Evolutionary conservation across 2,888 invertebrate species (phyloP).

Genomic region (Fabriciana adippe): DNA sequence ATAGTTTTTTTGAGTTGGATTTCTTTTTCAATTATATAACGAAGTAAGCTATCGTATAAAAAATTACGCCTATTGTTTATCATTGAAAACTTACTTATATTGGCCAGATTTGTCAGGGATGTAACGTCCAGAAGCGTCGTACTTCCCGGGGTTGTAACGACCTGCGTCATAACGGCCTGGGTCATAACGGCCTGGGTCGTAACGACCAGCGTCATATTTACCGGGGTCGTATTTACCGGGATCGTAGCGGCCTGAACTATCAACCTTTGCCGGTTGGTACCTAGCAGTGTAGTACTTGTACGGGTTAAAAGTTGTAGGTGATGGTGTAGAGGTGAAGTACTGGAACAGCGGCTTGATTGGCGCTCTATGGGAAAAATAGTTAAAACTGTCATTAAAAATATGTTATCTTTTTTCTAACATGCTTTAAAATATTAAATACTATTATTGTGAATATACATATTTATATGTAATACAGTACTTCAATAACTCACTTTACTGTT

Average conservation of each 20-base stretch:
- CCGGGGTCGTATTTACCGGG: slow-evolving; percentile 35
- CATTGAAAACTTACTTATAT: slow-evolving; percentile 43
- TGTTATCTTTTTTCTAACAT: too few relatives aligned
- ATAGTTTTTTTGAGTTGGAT: too few relatives aligned
- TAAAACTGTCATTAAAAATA: neutral
- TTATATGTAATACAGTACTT: too few relatives aligned
- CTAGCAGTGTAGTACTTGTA: slow-evolving; percentile 43
- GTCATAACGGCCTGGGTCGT: slow-evolving; percentile 39
- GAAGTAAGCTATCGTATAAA: too few relatives aligned
- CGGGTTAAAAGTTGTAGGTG: slow-evolving; percentile 40
- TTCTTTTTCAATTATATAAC: too few relatives aligned
- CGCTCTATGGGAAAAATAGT: neutral
- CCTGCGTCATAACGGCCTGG: slow-evolving; percentile 41
- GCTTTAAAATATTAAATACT: too few relatives aligned
- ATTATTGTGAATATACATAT: too few relatives aligned
- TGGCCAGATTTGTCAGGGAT: slow-evolving; percentile 42
- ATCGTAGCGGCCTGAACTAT: slow-evolving; percentile 31
- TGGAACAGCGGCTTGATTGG: slow-evolving; percentile 30
- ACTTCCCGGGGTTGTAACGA: slow-evolving; percentile 38
- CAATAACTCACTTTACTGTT: too few relatives aligned
- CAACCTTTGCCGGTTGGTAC: slow-evolving; percentile 13
- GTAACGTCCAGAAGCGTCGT: slow-evolving; percentile 21
- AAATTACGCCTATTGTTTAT: too few relatives aligned
- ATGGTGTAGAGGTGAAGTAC: slow-evolving; percentile 30
- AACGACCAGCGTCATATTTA: slow-evolving; percentile 31